These are phyloP conservation scores for Nematopogon swammerdamellus DNA, from an alignment of 2,888 invertebrate species.

Conservation along the genomic window DNA sequence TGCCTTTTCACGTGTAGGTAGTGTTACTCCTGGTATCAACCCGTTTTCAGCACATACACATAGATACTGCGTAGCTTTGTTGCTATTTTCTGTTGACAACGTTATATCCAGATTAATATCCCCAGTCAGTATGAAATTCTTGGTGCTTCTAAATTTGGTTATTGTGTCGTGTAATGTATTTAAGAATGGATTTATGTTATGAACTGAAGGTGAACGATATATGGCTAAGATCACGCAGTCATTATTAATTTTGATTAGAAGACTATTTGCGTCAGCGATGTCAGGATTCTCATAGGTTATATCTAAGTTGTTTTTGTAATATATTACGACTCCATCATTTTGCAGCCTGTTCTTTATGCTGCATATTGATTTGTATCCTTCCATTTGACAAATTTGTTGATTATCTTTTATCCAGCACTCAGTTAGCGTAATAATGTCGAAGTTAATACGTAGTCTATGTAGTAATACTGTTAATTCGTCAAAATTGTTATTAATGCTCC, in stretches of 20 bases:
- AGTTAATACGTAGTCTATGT: neutral
- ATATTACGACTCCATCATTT: neutral
- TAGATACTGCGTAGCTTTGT: neutral
- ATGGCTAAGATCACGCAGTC: neutral
- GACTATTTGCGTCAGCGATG: neutral
- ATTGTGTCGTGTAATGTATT: neutral
- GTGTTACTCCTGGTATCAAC: neutral
- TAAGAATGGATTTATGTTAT: neutral
- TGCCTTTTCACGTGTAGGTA: neutral
- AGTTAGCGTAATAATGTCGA: neutral
- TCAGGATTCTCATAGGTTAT: neutral
- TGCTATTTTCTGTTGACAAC: neutral
- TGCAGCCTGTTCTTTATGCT: neutral
- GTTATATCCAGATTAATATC: neutral
- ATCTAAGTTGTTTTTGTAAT: neutral
- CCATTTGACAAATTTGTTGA: neutral
- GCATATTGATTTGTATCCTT: neutral
- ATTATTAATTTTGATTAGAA: too few species aligned
- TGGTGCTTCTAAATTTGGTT: neutral
- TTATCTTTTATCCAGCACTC: neutral
- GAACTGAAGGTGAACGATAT: neutral
- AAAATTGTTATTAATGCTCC: neutral
- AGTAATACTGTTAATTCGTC: neutral
- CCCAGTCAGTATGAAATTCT: neutral
- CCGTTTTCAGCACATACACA: neutral